Evolutionary conservation across 2,888 invertebrate species (phyloP).

Genomic region (Creontiades dilutus): DNA sequence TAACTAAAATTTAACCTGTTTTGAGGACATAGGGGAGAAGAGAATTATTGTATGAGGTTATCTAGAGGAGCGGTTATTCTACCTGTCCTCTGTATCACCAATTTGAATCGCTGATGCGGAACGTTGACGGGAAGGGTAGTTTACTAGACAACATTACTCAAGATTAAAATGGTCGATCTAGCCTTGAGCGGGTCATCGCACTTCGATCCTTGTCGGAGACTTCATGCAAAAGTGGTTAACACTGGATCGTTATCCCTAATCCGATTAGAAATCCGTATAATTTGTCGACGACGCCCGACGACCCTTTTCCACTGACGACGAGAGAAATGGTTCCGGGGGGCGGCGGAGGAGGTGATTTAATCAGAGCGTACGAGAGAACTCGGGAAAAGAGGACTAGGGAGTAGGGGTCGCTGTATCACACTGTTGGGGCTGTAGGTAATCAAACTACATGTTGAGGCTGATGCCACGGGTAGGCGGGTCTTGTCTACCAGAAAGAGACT

Average conservation of each 20-base stretch:
- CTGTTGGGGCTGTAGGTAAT: background rate
- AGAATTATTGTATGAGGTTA: too few relatives aligned
- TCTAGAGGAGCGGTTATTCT: background rate
- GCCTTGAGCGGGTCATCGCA: slow-evolving; percentile 20
- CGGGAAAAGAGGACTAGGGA: background rate
- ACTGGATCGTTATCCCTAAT: slow-evolving; percentile 46
- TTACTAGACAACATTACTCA: background rate
- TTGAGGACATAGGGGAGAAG: too few relatives aligned
- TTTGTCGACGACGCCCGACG: slow-evolving; percentile 14
- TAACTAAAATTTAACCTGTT: too few relatives aligned
- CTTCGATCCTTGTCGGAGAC: slow-evolving; percentile 29
- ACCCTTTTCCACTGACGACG: background rate
- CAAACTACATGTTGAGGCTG: background rate
- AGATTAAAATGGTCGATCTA: background rate
- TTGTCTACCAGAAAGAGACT: slow-evolving; percentile 17
- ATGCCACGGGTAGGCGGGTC: background rate
- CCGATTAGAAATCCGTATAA: slow-evolving; percentile 48
- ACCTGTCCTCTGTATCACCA: background rate
- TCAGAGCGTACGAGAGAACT: background rate
- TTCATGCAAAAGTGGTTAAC: slow-evolving; percentile 42
- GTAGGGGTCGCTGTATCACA: background rate
- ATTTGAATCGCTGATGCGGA: background rate
- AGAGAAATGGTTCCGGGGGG: too few relatives aligned
- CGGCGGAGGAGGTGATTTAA: slow-evolving; percentile 16
- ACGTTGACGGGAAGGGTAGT: background rate